These are phyloP conservation scores for Hermaeophaga mercurialis DNA, from an alignment of 2,888 invertebrate species.

Conservation along the genomic window DNA sequence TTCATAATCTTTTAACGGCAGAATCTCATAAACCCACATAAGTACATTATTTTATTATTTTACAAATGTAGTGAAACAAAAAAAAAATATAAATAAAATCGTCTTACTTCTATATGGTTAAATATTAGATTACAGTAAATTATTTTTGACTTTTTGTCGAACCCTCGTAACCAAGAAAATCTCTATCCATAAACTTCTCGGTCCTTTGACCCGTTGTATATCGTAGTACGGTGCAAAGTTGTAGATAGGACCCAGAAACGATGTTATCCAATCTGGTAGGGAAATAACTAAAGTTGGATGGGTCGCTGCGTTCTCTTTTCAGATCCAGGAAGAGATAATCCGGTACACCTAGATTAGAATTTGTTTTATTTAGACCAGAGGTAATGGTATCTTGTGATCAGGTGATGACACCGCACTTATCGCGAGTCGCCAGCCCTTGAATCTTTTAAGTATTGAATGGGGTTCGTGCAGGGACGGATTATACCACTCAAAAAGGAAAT, in stretches of 20 bases:
- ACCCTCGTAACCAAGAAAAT: not conserved
- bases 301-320: constrained; percentile 3
- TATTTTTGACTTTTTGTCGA: no score
- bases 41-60: no score
- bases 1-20: no score
- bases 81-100: no score
- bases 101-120: no score
- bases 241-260: constrained; percentile 14
- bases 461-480: no score
- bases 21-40: no score
- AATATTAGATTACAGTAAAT: no score
- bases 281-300: constrained; percentile 7
- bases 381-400: constrained; percentile 1
- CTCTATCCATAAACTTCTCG: not conserved
- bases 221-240: constrained; percentile 12
- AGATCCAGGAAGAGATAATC: constrained; percentile 21
- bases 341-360: constrained; percentile 15
- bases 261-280: constrained; percentile 15
- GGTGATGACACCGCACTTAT: constrained; percentile 1
- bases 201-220: constrained; percentile 13
- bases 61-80: no score
- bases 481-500: no score
- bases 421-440: not conserved
- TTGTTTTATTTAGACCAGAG: constrained; percentile 17
- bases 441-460: no score